Percentiles rank a stretch among this genome's conserved stretches.
These are phyloP conservation scores for Turdus rufiventris DNA, from an alignment of 2,113 vertebrate species.

Conservation along the genomic window DNA sequence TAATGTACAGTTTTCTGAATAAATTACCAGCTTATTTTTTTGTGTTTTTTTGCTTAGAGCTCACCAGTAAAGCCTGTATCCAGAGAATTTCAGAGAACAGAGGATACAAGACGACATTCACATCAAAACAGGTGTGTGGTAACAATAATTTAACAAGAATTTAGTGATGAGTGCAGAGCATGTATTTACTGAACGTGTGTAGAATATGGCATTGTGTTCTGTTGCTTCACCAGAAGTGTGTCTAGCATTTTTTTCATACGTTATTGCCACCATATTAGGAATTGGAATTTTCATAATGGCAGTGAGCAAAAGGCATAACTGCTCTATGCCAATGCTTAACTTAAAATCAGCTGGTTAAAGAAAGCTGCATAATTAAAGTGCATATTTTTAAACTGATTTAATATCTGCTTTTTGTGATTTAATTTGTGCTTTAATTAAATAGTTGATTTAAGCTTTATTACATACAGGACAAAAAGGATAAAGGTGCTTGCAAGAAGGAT, in stretches of 20 bases:
- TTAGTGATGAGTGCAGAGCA: not conserved
- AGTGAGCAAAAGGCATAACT: not conserved
- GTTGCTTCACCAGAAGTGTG: not conserved
- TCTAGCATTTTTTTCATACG: not conserved
- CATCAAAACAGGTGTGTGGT: constrained; percentile 78
- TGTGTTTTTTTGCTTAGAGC: constrained; percentile 67
- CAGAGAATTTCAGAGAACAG: constrained; percentile 76
- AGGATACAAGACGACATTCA: constrained; percentile 76
- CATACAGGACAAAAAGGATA: not conserved
- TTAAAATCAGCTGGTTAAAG: not conserved
- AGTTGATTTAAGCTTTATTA: not conserved
- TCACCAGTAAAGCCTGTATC: constrained; percentile 76
- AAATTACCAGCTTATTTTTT: not conserved
- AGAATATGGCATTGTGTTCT: not conserved
- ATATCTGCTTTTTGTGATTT: not conserved
- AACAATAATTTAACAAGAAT: not conserved
- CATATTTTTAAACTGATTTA: not conserved
- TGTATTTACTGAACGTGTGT: not conserved
- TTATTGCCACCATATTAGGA: not conserved
- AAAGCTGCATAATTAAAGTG: not conserved
- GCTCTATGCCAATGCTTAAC: not conserved
- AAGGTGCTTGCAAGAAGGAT: not conserved
- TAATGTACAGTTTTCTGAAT: not conserved
- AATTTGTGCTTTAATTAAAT: not conserved
- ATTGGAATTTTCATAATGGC: not conserved